Evolutionary conservation across 2,797 vertebrate species (phyloP), one percentile per base, ranked within the genome.

Genomic region (Pseudotriccus pelzelni): DNA sequence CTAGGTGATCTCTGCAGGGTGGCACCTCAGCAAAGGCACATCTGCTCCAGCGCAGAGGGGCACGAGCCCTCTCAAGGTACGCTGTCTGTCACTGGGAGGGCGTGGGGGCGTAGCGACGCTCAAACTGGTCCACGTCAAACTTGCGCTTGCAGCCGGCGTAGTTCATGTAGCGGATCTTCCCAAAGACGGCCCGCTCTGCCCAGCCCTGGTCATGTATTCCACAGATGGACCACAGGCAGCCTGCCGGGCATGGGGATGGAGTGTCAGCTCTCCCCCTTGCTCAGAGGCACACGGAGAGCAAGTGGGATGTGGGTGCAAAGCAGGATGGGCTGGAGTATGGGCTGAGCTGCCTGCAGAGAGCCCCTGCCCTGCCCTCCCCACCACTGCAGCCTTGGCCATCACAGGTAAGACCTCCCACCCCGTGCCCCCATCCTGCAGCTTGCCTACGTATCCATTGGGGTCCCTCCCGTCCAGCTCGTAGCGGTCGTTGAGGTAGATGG

Each of bases 161-260:
- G 97, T 99, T 99, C 99, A 99, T 99, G 97, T 98, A 99, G 86
- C 98, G 98, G 85, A 99, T 98, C 97, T 99, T 99, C 8, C 99
- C 99, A 0, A 99, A 99, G 41, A 99, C 4, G 0, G 95, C 89
- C 28, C 99, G 98, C 94, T 99, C 99, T 0, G 93, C 91, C 99
- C 99, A 99, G 89, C 98, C 99, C 69, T 98, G 98, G 96, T 99
- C 99, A 1, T 99, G 99, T 90, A 98, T 98, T 46, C 99, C 99
- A 4, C 99, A 99, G 66, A 99, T 98, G 62, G 99, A 99, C 99
- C 99, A 99, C 98, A 99, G 99, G 59, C 99, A 99, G 49, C 99
- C 99, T 99, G 86, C 13, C 0, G 0, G 62, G 47, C 7, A 16
- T 1, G 30, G 34, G 56, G 76, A 50, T 6, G 4, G 20, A 20